Percentiles rank a stretch among this genome's conserved stretches.
Evolutionary conservation across 2,113 vertebrate genomes (phyloP).

Genomic region (Boulengeromyrus knoepffleri): DNA sequence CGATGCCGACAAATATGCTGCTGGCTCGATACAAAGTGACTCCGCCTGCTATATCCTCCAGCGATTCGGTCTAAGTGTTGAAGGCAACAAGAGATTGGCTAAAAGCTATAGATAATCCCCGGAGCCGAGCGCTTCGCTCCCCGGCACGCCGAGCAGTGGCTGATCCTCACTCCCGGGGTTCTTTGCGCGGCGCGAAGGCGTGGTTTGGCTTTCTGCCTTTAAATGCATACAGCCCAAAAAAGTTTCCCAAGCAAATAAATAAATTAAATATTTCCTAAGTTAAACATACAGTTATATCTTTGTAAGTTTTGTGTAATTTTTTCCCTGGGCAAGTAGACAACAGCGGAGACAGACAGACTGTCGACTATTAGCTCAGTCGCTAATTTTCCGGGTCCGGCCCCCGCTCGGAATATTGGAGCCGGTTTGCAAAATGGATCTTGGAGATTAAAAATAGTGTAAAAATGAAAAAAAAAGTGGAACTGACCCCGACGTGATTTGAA

Average conservation of each 20-base stretch:
- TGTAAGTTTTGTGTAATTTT: not conserved
- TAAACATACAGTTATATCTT: not conserved
- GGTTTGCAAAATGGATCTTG: not conserved
- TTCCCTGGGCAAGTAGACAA: not conserved
- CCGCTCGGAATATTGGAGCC: not conserved
- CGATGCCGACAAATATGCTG: not conserved
- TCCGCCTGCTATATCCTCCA: not conserved
- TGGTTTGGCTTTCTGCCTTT: not conserved
- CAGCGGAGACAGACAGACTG: not conserved
- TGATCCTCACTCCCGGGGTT: constrained; percentile 12
- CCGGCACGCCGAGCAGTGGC: not conserved
- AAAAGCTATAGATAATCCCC: not conserved
- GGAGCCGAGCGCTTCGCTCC: not conserved
- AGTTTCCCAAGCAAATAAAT: not conserved
- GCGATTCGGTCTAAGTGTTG: not conserved
- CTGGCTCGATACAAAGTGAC: not conserved
- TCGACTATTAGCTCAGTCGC: not conserved
- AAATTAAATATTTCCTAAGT: not conserved
- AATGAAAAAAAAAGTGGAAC: not conserved
- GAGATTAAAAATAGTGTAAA: not conserved
- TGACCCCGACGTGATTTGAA: constrained; percentile 27
- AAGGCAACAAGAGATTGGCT: not conserved
- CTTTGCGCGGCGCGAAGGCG: not conserved
- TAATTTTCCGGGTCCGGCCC: not conserved
- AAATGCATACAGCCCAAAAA: not conserved